These are phyloP conservation scores for Pelecanoides urinatrix DNA, from an alignment of 2,113 vertebrate genomes.

Conservation along the genomic window DNA sequence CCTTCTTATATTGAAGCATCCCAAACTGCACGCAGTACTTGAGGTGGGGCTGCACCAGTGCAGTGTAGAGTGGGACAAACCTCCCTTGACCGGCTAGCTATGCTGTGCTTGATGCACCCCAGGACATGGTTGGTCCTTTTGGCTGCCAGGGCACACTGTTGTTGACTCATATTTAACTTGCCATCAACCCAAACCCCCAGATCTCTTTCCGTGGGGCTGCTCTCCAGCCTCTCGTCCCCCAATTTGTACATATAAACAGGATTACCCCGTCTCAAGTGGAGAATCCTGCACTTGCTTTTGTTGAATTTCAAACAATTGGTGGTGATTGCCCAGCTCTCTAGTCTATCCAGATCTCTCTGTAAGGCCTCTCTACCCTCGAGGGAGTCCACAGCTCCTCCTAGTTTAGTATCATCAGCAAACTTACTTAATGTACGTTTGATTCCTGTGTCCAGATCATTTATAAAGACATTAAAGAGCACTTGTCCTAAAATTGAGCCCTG, in stretches of 20 bases:
- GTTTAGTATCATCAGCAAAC: neutral
- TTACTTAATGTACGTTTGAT: neutral
- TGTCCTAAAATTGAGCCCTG: neutral
- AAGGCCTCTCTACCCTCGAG: neutral
- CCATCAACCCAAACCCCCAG: too few relatives aligned
- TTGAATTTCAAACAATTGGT: neutral
- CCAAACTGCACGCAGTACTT: neutral
- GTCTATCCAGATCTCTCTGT: neutral
- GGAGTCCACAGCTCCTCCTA: neutral
- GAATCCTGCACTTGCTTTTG: neutral
- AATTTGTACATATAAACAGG: neutral
- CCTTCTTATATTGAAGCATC: neutral
- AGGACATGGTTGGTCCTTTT: neutral
- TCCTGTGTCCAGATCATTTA: neutral
- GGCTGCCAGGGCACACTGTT: neutral
- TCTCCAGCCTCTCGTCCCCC: neutral
- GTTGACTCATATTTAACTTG: neutral
- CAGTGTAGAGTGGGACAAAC: too few relatives aligned
- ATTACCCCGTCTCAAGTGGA: neutral
- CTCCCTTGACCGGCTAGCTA: rapidly evolving
- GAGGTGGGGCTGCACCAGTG: neutral
- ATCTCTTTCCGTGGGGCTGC: neutral
- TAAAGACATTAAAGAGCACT: neutral
- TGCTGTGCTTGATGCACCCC: neutral
- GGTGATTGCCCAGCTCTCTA: neutral